Evolutionary conservation across 1,140 invertebrate genomes (phyloP), one percentile per base, ranked within the genome.

Genomic region (Cotesia glomerata): DNA sequence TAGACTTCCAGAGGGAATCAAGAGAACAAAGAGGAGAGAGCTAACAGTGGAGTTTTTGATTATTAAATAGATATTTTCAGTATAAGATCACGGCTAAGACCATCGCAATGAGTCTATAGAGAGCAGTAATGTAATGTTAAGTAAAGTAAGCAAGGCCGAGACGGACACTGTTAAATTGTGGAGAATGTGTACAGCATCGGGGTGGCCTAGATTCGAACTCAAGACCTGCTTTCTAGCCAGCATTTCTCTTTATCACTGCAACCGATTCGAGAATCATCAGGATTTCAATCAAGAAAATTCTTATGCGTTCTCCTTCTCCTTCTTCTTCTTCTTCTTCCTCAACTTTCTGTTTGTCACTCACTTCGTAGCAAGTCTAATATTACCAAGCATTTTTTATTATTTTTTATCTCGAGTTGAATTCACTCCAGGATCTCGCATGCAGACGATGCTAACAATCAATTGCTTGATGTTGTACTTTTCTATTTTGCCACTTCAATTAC

Each of bases 221-320:
- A 82, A 86, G 86, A 86, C 86, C 85, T 86, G 86, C 86, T 87
- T 87, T 87, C 86, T 87, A 86, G 84, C 80, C 84, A 85, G 80
- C 85, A 87, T 86, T 87, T 87, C 85, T 86, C 85, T 86, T 86
- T 86, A 86, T 85, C 84, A 85, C 80, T 79, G 74, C 72, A 77
- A 80, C 78, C 61, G 67, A 59, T 72, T 35, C 69, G 52, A 66
- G 52, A 52, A 66, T 66, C 14, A 26, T 26, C 18, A 18, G 56
- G 16, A 58, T 14, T 5, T 54, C 11, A 54, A 8, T 16, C 13
- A 58, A 26, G 56, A 58, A 58, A 18, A 18, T 58, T 9, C 8
- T 16, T 58, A 18, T 58, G 18, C 18, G 8, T 58, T 4, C 18
- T 45, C 8, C 39, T 9, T 11, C 11, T 11, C 8, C 11, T 45